Conservation (phyloP, 2,888 invertebrate genomes). For the Sphaeridia pumilis region DNA sequence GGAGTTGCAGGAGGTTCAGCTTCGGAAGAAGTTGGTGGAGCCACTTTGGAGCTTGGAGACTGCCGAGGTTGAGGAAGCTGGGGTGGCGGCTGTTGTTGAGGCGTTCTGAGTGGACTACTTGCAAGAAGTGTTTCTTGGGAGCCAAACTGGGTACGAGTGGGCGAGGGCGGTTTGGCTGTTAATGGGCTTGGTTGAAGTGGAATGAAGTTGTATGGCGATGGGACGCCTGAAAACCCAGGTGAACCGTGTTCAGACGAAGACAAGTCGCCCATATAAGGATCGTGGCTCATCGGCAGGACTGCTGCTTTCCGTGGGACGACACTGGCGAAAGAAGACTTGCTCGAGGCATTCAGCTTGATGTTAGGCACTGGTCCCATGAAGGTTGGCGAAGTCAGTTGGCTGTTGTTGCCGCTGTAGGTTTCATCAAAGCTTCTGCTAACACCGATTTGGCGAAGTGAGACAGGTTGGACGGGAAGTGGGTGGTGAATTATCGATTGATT, state of each 20-base stretch:
- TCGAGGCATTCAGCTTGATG: constrained; percentile 7
- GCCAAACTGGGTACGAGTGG: not conserved
- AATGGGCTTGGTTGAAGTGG: no score
- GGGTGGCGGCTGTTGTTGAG: not conserved
- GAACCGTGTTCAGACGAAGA: no score
- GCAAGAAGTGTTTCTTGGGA: not conserved
- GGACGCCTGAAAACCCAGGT: no score
- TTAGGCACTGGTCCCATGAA: constrained; percentile 3
- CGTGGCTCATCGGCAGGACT: no score
- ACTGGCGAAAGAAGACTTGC: constrained; percentile 1
- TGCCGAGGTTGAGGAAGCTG: not conserved
- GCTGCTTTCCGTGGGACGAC: not conserved
- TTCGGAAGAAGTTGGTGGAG: not conserved
- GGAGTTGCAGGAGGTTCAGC: not conserved
- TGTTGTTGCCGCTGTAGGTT: not conserved
- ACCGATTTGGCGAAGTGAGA: not conserved
- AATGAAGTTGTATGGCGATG: no score
- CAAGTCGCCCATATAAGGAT: no score
- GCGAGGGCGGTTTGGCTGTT: not conserved
- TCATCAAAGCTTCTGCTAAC: constrained; percentile 14
- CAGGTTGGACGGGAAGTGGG: constrained; percentile 7
- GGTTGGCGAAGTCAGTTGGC: not conserved
- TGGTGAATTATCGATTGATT: constrained; percentile 4
- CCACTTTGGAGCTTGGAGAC: not conserved
- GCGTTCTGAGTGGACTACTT: not conserved